Base-by-base conservation (phyloP, 2,113 vertebrate species). In the Pseudorasbora parva region DNA sequence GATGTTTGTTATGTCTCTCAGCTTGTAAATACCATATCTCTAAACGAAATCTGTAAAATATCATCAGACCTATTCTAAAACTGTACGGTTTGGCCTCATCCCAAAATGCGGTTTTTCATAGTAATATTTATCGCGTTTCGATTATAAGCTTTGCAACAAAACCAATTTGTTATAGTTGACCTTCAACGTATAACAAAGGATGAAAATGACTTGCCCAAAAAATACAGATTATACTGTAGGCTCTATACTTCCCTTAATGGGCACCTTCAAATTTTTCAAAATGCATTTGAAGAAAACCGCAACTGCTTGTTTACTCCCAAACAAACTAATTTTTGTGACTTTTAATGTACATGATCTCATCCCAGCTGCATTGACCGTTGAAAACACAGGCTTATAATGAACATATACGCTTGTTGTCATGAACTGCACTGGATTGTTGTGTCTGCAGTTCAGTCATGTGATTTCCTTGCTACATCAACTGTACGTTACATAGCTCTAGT, bases 1-100 rank as follows among this genome's bases (percentile, higher is more conserved):
- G 89, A 92, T 89, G 90, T 89, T 90, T 91, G 78, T 64, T 47
- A 86, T 86, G 82, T 83, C 71, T 69, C 86, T 87, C 73, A 43
- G 86, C 72, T 66, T 88, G 88, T 89, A 89, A 89, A 89, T 89
- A 89, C 86, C 82, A 85, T 87, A 84, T 89, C 85, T 84, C 71
- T 30, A 30, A 82, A 57, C 74, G 47, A 30, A 82, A 84, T 77
- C 82, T 82, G 79, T 84, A 78, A 86, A 83, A 56, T 79, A 86
- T 85, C 85, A 66, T 72, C 81, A 64, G 80, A 73, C 66, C 75
- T 57, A 78, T 79, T 82, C 51, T 73, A 82, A 83, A 84, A 78
- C 33, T 41, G 8, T 82, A 76, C 73, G 57, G 56, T 72, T 74
- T 64, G 76, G 81, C 78, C 23, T 85, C 66, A 60, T 51, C 25